Evolutionary conservation across 1,140 invertebrate species (phyloP), one percentile per base, ranked within the genome.

Genomic region (Ceratosolen solmsi): DNA sequence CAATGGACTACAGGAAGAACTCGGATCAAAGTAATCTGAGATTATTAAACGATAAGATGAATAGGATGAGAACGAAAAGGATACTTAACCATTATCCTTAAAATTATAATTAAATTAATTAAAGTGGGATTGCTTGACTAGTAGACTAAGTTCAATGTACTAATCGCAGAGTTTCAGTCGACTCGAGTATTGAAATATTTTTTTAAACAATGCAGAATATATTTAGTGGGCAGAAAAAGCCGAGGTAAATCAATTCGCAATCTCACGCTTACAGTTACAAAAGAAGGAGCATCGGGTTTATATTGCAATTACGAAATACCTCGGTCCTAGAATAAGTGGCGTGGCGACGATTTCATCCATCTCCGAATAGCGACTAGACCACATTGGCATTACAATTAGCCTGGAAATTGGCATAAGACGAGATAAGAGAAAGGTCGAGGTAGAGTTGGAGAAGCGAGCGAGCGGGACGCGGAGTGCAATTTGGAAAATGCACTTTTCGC

Each of bases 221-320:
- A 60, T 30, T 30, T 60, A 30, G 30, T 9, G 30, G 58, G 58
- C 11, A 5, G 1, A 33, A 33, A 15, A 17, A 63, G 9, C 1
- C 1, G 17, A 27, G 60, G 30, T 60, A 63, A 63, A 63, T 63
- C 27, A 63, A 63, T 63, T 27, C 17, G 41, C 51, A 68, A 13
- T n/a, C 1, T 38, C 15, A 20, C 1, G 33, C 38, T n/a, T 68
- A 38, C 63, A 68, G 33, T 38, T 68, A 68, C 63, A 68, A 68
- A 68, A 68, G 33, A 68, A 68, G 2, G 33, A 38, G 0, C n/a
- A 36, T 17, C 63, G 36, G 63, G 17, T 68, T 68, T 38, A 38
- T 38, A 68, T 68, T 38, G 36, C 9, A 46, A 68, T 38, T 68
- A 38, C 63, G 38, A 68, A 33, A 68, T n/a, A 38, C 38, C 63